A percentile compares a stretch with the other conserved stretches of the same genome.
These are phyloP conservation scores for Cryptomyrus ogoouensis DNA, from an alignment of 2,113 vertebrate genomes.

Conservation along the genomic window DNA sequence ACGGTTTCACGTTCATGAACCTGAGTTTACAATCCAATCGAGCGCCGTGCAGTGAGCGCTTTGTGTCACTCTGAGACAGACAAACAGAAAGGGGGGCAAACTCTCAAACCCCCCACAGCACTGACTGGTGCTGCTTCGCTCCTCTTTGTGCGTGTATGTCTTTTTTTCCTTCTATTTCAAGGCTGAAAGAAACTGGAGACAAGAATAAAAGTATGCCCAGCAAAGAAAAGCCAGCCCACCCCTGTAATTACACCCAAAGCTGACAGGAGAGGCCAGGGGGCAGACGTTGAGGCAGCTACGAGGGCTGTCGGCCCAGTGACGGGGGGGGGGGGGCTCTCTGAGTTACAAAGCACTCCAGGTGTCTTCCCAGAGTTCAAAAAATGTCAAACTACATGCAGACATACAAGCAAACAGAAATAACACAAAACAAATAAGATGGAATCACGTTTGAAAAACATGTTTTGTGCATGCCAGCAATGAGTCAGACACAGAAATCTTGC, in stretches of 20 bases:
- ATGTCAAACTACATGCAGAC: neutral
- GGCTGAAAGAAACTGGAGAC: neutral
- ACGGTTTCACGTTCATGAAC: neutral
- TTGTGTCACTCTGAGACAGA: neutral
- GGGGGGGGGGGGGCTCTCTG: neutral
- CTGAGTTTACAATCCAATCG: neutral
- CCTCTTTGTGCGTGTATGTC: neutral
- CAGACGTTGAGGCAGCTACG: neutral
- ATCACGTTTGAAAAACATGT: neutral
- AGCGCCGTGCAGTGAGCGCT: neutral
- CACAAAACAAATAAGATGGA: neutral
- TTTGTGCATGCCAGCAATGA: neutral
- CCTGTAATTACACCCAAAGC: neutral
- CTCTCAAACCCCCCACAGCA: neutral
- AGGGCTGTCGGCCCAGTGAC: neutral
- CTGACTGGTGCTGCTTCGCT: neutral
- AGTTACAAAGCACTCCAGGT: neutral
- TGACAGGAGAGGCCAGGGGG: neutral
- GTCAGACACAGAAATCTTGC: neutral
- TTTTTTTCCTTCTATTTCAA: neutral
- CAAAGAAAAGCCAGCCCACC: neutral
- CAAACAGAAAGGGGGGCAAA: neutral
- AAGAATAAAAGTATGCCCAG: neutral
- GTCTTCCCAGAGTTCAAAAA: neutral
- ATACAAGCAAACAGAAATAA: neutral